These are phyloP conservation scores for Cetoscarus ocellatus DNA, from an alignment of 2,797 vertebrate species.

Conservation along the genomic window DNA sequence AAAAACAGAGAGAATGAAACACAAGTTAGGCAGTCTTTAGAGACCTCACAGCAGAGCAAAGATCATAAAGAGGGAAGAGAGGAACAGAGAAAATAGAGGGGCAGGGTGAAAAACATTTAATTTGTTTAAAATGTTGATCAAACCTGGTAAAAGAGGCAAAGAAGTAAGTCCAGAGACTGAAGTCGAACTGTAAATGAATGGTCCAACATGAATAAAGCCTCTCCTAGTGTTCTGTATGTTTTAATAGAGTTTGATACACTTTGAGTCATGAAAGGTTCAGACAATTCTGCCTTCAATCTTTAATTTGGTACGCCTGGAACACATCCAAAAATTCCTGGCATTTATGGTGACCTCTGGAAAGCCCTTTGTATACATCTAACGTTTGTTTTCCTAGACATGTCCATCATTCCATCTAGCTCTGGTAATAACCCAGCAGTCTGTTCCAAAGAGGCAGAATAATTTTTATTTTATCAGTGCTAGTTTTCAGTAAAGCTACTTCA, in stretches of 20 bases:
- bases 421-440: conserved; percentile 14
- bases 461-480: no score
- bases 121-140: background rate
- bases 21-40: background rate
- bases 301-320: background rate
- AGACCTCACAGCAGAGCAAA: no score
- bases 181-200: no score
- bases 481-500: no score
- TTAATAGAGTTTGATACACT: background rate
- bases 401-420: conserved; percentile 8
- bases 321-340: conserved; percentile 7
- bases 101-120: no score
- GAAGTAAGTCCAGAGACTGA: no score
- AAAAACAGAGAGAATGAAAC: background rate
- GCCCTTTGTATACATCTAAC: background rate
- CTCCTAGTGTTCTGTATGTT: background rate
- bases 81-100: no score
- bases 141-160: background rate
- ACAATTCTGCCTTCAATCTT: background rate
- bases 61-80: no score
- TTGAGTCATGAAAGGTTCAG: background rate
- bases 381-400: conserved; percentile 36
- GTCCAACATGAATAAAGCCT: no score
- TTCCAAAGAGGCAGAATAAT: no score
- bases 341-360: conserved; percentile 13